Base-by-base conservation (phyloP, 1,140 invertebrate genomes). In the Halictus rubicundus region DNA sequence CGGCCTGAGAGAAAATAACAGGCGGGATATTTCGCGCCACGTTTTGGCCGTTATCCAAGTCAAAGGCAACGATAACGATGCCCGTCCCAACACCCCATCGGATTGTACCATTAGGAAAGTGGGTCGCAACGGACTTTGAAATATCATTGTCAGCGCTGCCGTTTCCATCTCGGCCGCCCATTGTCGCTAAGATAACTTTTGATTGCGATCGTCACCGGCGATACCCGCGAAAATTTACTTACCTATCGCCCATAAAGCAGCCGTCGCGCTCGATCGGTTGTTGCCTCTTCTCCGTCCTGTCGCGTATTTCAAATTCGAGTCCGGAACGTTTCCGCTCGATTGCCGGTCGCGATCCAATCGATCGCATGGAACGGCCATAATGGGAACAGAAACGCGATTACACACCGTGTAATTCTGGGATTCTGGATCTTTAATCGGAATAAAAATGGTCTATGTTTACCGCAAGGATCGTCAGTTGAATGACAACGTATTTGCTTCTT, bases 51-150 rank as follows among this genome's bases (percentile, higher is more conserved):
- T 42, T 72, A 39, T 64, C 49, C 76, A 64, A 78, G 60, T 72
- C 49, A 72, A 78, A 78, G 68, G 25, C 32, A 78, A 72, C 60
- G 76, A 78, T 78, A 78, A 78, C 76, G 68, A 71, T 57, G 69
- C 52, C 9, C 49, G 49, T 52, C 57, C 16, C 64, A 42, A 54
- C 25, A 5, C n/a, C 1, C 25, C 19, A 52, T 80, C 39, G 39
- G 32, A 74, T 57, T 25, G 63, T 65, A n/a, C 52, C 42, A 60
- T 32, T 19, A 60, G n/a, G 12, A 27, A 78, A 72, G 8, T 78
- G 60, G 76, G 76, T 78, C 76, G 64, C 14, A 65, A 37, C 39
- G 60, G 68, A 57, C 68, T 37, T 2, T 65, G 69, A 72, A 78
- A 64, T 72, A 64, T 64, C 69, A 72, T 78, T 65, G 60, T 78